Evolutionary conservation across 2,113 vertebrate genomes (phyloP), one percentile per base, ranked within the genome.

Genomic region (Fulica atra): DNA sequence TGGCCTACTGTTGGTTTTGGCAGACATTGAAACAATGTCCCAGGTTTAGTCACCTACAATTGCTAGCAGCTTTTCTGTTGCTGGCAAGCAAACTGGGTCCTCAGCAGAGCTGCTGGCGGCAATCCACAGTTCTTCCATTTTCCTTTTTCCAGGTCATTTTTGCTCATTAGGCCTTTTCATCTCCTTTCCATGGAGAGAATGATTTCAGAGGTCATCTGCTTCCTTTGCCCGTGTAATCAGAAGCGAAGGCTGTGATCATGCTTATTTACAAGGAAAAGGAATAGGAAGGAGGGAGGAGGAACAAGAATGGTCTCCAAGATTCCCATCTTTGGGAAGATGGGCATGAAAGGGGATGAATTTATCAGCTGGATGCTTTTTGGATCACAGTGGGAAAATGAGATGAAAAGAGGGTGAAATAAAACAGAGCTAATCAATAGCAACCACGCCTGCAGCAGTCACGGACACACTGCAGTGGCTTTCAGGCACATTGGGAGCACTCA

Each of bases 1-100:
- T 93, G 79, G 53, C 54, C 59, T 74, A 18, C 68, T 57, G 72
- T 60, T 86, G 82, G 17, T 93, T 88, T 92, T 94, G 92, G 92
- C 72, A 83, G 54, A 44, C n/a, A 31, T 33, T 61, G 54, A 86
- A 90, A 33, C 35, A 59, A 17, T 57, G 70, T 73, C 71, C 76
- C 74, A 78, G 63, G 71, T 83, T 88, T 86, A 92, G 76, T 69
- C 69, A 90, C 69, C 86, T 92, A 50, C 86, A 82, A 29, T 70
- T 44, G 13, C 66, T 66, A 90, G 46, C 83, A 93, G 91, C 68
- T 90, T 97, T 86, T 80, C 71, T 25, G 42, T 59, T 63, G 40
- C 69, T 95, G 95, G 82, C 79, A 92, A 86, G 72, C 50, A 80
- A 68, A 50, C 56, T 77, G 28, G 33, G 35, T 81, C 76, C 82